These are phyloP conservation scores for Microchirus variegatus DNA, from an alignment of 2,797 vertebrate species.

Conservation along the genomic window DNA sequence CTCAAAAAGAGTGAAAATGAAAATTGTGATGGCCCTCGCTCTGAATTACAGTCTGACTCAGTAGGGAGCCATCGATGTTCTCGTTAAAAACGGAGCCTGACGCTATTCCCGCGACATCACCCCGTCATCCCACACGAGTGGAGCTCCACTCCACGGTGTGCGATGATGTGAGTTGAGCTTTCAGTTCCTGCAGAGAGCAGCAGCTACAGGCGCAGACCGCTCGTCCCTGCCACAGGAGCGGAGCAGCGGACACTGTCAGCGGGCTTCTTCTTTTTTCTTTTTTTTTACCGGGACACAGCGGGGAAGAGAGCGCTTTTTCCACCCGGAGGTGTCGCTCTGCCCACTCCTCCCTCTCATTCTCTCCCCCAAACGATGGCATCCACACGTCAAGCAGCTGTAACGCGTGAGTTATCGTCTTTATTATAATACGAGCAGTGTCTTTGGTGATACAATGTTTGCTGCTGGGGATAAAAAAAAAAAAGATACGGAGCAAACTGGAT, in stretches of 20 bases:
- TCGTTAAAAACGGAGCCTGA: slow-evolving; percentile 60
- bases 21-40: not conserved
- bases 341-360: slow-evolving; percentile 24
- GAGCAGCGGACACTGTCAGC: slow-evolving; percentile 43
- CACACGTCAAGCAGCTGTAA: slow-evolving; percentile 64
- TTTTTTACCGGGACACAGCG: slow-evolving; percentile 46
- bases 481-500: slow-evolving; percentile 1
- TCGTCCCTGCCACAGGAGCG: slow-evolving; percentile 30
- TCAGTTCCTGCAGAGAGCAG: slow-evolving; percentile 63
- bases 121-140: slow-evolving; percentile 69
- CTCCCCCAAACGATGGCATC: slow-evolving; percentile 68
- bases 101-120: slow-evolving; percentile 75
- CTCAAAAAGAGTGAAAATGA: no score
- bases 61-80: slow-evolving; percentile 51
- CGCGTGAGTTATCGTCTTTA: slow-evolving; percentile 72
- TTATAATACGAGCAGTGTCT: slow-evolving; percentile 9
- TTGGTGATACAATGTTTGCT: slow-evolving; percentile 29
- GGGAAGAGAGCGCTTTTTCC: slow-evolving; percentile 47
- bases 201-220: slow-evolving; percentile 58
- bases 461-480: not conserved
- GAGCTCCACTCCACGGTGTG: slow-evolving; percentile 54
- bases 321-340: slow-evolving; percentile 14
- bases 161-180: slow-evolving; percentile 22
- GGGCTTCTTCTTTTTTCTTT: not conserved
- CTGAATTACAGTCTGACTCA: slow-evolving; percentile 41